Evolutionary conservation across 2,888 invertebrate genomes (phyloP).

Genomic region (Nomada hirtipes): DNA sequence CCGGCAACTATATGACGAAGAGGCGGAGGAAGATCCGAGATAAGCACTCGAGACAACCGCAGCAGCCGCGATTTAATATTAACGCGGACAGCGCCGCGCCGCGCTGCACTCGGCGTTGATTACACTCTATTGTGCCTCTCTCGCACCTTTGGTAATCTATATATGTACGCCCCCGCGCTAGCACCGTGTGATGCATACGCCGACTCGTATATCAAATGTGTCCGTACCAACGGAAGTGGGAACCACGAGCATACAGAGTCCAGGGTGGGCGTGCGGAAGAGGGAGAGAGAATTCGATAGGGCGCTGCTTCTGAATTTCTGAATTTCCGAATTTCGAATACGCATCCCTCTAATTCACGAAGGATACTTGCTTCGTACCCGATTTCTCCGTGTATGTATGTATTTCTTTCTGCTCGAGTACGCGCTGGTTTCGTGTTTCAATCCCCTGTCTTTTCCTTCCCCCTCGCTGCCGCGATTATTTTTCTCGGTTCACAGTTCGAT

Average conservation of each 20-base stretch:
- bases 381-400: constrained; percentile 23
- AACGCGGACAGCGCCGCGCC: constrained; percentile 73
- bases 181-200: constrained; percentile 72
- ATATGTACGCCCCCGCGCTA: constrained; percentile 63
- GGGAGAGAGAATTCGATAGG: constrained; percentile 33
- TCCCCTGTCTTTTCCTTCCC: background rate
- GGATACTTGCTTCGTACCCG: constrained; percentile 14
- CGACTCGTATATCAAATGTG: constrained; percentile 79
- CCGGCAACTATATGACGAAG: constrained; percentile 67
- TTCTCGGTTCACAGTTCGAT: background rate
- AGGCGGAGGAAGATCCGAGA: constrained; percentile 70
- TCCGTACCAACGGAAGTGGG: constrained; percentile 75
- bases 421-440: background rate
- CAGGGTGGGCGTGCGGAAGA: constrained; percentile 1
- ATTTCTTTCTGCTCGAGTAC: background rate
- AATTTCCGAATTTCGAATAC: constrained; percentile 59
- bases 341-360: constrained; percentile 48
- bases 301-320: constrained; percentile 59
- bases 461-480: background rate
- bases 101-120: constrained; percentile 75
- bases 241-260: constrained; percentile 58
- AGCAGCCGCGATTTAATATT: constrained; percentile 78
- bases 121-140: constrained; percentile 78
- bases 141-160: constrained; percentile 79
- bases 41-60: constrained; percentile 77